Evolutionary conservation across 1,140 invertebrate species (phyloP), one percentile per base, ranked within the genome.

Genomic region (Drosophila truncata): DNA sequence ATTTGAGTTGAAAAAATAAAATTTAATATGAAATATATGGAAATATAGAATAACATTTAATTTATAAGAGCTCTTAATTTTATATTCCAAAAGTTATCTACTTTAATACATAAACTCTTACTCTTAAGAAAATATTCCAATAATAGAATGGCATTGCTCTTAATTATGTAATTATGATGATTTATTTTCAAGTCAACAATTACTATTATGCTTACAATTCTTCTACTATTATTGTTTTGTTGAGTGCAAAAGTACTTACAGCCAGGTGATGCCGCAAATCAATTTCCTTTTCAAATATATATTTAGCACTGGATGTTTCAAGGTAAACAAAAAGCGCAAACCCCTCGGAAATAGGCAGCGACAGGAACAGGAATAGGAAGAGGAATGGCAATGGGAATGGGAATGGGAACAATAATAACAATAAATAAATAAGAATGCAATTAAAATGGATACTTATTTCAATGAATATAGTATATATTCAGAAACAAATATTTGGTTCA

Each of bases 211-310:
- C n/a, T n/a, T n/a, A n/a, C n/a, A n/a, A n/a, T n/a, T 42, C 46
- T 37, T 31, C 2, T 42, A 52, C 29, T 41, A 16, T n/a, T 18
- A 14, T 33, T 13, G n/a, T 10, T 31, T 42, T 47, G 29, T 29
- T 6, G 0, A 44, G 23, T 62, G 49, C 11, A 54, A 27, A 16
- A 72, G 31, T 27, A 3, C 41, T 20, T 31, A 23, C 31, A 18
- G 25, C 49, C 14, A 69, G 25, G 16, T 33, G 52, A 31, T 46
- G 52, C 82, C 82, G 66, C 82, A 86, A 86, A 86, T 86, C 82
- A 86, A 86, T 86, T 86, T 86, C 70, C 82, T 78, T 76, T 86
- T 69, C 55, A 77, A 41, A 79, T 86, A 86, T 86, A 86, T 82
- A 82, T 86, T 86, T 86, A 86, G 82, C 75, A 47, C 82, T 86